Evolutionary conservation across 2,888 invertebrate species (phyloP), one percentile per base, ranked within the genome.

Genomic region (Cryptocheilus praepositus): DNA sequence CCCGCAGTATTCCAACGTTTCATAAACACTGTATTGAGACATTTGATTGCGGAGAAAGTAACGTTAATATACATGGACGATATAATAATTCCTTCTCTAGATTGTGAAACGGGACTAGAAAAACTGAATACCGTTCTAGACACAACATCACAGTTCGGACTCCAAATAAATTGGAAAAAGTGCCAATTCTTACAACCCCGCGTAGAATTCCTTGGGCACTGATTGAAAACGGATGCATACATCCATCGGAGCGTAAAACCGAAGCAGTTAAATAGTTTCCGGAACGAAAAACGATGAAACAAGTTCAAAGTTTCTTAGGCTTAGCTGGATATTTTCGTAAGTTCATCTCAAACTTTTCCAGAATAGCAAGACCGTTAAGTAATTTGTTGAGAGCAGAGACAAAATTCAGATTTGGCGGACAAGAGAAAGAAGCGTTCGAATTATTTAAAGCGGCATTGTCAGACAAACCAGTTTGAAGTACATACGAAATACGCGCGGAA

Each of bases 181-280:
- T 52, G 52, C 13, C 21, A 19, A 11, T 52, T 52, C 13, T 19
- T 52, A 19, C 15, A 16, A 19, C 4, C 11, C 3, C 52, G 52
- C 18, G 52, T 52, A 16, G 52, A 52, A 16, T 52, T 52, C 18
- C 18, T 52, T 19, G 21, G 52, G 3, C 21, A 52, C 52, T 52
- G 7, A 16, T 52, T 18, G 52, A 52, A 52, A 19, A 52, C 52
- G 52, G 52, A 13, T 4, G 13, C 3, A 19, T 52, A 4, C 13
- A 19, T 4, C 52, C 21, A 13, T 52, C 52, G 18, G 3, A 19
- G 21, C 18, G 52, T 46, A n/a, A n/a, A n/a, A n/a, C n/a, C n/a
- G n/a, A n/a, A n/a, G n/a, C n/a, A n/a, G n/a, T n/a, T n/a, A n/a
- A n/a, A n/a, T n/a, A n/a, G n/a, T n/a, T n/a, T n/a, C n/a, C n/a